A percentile compares a stretch with the other conserved stretches of the same genome.
phyloP scores from a whole-genome alignment of 1,140 invertebrate species.

The Armadillidium nasatum region DNA sequence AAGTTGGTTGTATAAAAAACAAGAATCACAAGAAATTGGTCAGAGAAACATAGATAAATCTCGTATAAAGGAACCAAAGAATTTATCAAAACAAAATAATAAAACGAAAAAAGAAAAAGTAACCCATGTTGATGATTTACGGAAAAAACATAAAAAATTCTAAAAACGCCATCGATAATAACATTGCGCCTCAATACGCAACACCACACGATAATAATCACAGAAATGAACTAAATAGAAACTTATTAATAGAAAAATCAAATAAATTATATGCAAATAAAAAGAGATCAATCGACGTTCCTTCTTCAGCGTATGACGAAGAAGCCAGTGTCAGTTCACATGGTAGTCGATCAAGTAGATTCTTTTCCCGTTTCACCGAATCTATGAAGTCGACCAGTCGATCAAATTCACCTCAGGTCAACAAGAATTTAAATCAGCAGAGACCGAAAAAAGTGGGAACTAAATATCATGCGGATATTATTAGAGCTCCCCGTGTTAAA shows the following conservation, averaged over 20 bases:
- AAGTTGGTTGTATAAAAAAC: constrained; percentile 23
- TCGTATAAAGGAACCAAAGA: no score
- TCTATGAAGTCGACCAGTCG: background rate
- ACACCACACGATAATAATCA: background rate
- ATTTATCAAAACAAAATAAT: no score
- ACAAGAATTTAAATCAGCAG: background rate
- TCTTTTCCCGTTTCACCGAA: background rate
- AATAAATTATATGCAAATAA: background rate
- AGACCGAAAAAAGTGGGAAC: background rate
- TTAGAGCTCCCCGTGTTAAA: background rate
- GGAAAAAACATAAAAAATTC: background rate
- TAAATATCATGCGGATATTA: background rate
- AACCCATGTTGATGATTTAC: background rate
- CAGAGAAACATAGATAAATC: no score
- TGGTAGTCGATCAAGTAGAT: background rate
- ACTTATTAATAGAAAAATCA: background rate
- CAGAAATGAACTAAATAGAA: background rate
- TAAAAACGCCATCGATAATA: background rate
- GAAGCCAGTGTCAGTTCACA: background rate
- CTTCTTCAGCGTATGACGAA: background rate
- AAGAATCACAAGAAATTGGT: background rate
- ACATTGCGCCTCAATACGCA: background rate
- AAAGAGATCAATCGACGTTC: background rate
- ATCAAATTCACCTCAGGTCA: background rate
- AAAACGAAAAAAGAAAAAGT: background rate